These are phyloP conservation scores for Orchesella cincta DNA, from an alignment of 1,140 invertebrate genomes.

Conservation along the genomic window DNA sequence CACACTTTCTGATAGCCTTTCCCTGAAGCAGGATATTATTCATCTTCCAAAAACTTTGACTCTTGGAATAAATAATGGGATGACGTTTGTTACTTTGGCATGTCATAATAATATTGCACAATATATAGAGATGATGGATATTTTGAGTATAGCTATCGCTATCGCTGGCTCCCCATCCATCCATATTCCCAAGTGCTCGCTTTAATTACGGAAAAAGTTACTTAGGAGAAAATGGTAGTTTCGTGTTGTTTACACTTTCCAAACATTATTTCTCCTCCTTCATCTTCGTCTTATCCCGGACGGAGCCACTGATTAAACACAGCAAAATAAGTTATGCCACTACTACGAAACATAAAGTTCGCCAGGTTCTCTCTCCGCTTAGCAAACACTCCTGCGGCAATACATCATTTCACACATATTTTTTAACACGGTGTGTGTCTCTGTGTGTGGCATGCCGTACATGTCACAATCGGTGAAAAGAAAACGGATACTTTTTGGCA, in stretches of 20 bases:
- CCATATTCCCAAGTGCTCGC: neutral
- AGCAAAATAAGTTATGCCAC: neutral
- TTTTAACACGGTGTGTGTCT: no score
- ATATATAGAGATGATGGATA: no score
- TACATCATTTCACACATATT: neutral
- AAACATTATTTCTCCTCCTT: neutral
- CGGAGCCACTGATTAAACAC: neutral
- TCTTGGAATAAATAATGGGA: no score
- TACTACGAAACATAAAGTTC: neutral
- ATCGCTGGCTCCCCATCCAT: no score
- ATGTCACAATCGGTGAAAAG: neutral
- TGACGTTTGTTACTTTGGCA: no score
- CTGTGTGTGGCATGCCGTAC: neutral
- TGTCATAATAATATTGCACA: no score
- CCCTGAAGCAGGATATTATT: no score
- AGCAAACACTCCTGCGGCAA: neutral
- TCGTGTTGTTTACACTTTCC: constrained; percentile 7
- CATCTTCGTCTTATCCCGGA: neutral
- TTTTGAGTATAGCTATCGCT: no score
- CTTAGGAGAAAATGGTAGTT: neutral
- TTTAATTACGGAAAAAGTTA: neutral
- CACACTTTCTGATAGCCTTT: no score
- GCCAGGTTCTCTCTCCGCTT: neutral
- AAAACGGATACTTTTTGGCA: neutral
- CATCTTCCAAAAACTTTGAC: no score